Evolutionary conservation across 2,888 invertebrate genomes (phyloP), one percentile per base, ranked within the genome.

Genomic region (Lithosia quadra): DNA sequence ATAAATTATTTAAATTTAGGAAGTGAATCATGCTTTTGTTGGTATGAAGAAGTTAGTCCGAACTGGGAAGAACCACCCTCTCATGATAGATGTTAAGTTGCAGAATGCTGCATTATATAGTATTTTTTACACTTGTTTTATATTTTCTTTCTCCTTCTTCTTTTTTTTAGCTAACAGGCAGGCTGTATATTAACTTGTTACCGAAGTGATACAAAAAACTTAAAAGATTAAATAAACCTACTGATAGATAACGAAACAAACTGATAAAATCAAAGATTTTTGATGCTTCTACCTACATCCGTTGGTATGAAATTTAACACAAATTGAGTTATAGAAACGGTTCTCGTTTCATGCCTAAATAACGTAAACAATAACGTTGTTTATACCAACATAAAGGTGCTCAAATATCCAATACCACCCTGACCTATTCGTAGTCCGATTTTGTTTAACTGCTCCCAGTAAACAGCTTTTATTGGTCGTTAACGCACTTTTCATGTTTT

Each of bases 401-500:
- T 75, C 65, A 63, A 73, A 73, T 71, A 70, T 62, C 68, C 69
- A 65, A 62, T 68, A 70, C 65, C 68, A 67, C 64, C 71, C 73
- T 79, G 78, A 79, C 81, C 81, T 81, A 80, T 82, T 83, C 81
- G 77, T 79, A 77, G 84, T 83, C 83, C 86, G 85, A 88, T 88
- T 84, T 84, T 84, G 81, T 86, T 90, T 90, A 89, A 90, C 85
- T 87, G 84, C 86, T 75, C 80, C 84, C 88, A 90, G 90, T 93
- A 92, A 92, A 93, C 92, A 90, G 85, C 78, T 88, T 93, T 93
- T 92, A 93, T 93, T 79, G 92, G 86, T 86, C 90, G 92, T 93
- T 93, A 93, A 91, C 91, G 92, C 89, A 92, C 90, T 92, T 92
- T 92, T 89, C 90, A 89, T 90, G 91, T 92, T 94, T 92, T 93